phyloP scores from a whole-genome alignment of 2,113 vertebrate species.

The Amphiprion ocellaris region DNA sequence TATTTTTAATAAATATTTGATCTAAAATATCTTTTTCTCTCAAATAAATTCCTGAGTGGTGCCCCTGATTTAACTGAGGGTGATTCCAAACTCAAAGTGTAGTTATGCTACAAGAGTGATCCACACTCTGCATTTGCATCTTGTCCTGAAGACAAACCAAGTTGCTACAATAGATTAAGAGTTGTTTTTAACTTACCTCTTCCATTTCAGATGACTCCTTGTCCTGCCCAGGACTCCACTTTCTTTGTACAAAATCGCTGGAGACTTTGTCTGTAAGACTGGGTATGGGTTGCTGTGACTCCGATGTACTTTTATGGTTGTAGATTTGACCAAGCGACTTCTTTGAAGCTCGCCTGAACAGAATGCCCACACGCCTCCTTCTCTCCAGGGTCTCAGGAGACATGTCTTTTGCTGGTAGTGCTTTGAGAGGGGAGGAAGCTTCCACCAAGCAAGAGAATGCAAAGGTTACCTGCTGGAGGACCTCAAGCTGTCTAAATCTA shows the following conservation, averaged over 20 bases:
- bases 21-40: too few species aligned
- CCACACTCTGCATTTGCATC: not conserved
- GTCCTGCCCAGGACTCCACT: slow-evolving; percentile 36
- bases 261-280: slow-evolving; percentile 29
- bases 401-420: not conserved
- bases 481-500: slow-evolving; percentile 83
- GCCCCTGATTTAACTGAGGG: too few species aligned
- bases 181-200: slow-evolving; percentile 67
- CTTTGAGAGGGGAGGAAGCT: slow-evolving; percentile 6
- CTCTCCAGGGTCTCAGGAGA: slow-evolving; percentile 68
- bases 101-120: not conserved
- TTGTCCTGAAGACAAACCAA: not conserved
- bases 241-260: slow-evolving; percentile 11
- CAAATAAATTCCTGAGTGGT: too few species aligned
- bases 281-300: not conserved
- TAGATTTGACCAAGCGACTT: slow-evolving; percentile 68
- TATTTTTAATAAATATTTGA: too few species aligned
- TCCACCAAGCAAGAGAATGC: slow-evolving; percentile 78
- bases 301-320: not conserved
- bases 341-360: slow-evolving; percentile 76
- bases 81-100: too few species aligned
- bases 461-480: slow-evolving; percentile 83
- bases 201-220: slow-evolving; percentile 76
- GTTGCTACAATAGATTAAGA: not conserved
- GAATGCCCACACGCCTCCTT: slow-evolving; percentile 65